Percentiles rank a stretch among this genome's conserved stretches.
Conservation (phyloP, 1,140 invertebrate genomes). For the Uloborus diversus region DNA sequence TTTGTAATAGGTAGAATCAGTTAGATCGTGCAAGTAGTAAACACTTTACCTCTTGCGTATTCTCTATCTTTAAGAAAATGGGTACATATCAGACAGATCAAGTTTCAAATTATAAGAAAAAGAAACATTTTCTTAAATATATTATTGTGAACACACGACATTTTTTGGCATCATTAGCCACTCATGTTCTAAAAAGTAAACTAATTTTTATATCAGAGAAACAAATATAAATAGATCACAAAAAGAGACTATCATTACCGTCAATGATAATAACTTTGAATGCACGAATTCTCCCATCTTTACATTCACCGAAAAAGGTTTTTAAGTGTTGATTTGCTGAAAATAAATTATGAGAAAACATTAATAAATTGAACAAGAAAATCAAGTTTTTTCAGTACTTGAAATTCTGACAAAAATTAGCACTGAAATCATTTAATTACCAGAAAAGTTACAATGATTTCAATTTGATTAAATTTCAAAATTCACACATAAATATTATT, state of each 20-base stretch:
- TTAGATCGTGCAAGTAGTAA: too few relatives aligned
- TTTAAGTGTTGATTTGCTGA: constrained; percentile 82
- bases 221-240: background rate
- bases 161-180: constrained; percentile 10
- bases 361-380: too few relatives aligned
- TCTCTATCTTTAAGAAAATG: background rate
- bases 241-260: constrained; percentile 71
- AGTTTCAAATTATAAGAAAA: constrained; percentile 60
- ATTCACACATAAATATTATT: too few relatives aligned
- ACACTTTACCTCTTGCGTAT: too few relatives aligned
- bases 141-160: background rate
- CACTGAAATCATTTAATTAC: too few relatives aligned
- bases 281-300: constrained; percentile 80
- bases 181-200: background rate
- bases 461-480: too few relatives aligned
- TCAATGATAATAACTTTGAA: constrained; percentile 87
- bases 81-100: background rate
- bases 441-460: too few relatives aligned
- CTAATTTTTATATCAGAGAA: background rate
- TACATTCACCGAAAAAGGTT: constrained; percentile 83
- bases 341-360: constrained; percentile 63
- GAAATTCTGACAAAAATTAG: too few relatives aligned
- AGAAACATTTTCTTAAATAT: constrained; percentile 28
- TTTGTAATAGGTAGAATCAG: too few relatives aligned
- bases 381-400: too few relatives aligned